Base-by-base conservation (phyloP, 2,113 vertebrate genomes). In the Coptodon rendalli region DNA sequence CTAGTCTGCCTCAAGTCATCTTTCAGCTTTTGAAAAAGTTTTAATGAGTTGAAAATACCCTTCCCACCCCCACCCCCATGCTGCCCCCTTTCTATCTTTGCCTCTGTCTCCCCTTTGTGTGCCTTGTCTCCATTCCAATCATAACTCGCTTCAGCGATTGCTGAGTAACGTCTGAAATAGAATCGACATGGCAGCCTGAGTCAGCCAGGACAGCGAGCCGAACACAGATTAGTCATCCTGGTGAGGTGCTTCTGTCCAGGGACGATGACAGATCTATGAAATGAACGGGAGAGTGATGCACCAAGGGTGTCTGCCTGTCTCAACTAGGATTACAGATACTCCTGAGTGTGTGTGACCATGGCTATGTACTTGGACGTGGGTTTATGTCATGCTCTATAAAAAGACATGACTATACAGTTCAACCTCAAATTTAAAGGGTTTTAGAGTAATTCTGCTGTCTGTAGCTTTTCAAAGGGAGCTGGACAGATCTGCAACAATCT, bases 181-280 rank as follows among this genome's bases (percentile, higher is more conserved):
- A 95, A 94, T 93, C 86, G 85, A 94, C 92, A 92, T 92, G 93
- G 93, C 94, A 93, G 89, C 87, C 90, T 95, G 93, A 95, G 93
- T 96, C 94, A 95, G 92, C 92, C 91, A 94, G 94, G 95, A 95
- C 88, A 92, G 93, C 80, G 84, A 96, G 92, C 91, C 56, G 88
- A 95, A 89, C 86, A 22, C 91, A 93, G 92, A 94, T 96, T 95
- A 96, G 93, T 96, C 96, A 96, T 91, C 93, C 86, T 50, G 91
- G 71, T 34, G 89, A 94, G 92, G 91, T 92, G 92, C 93, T 94
- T 93, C 91, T 90, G 91, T 94, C 91, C 81, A 14, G 91, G 89
- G 87, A 92, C 45, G 79, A 91, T 93, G 95, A 94, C 93, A 86
- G 91, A 95, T 94, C 90, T 76, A 83, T 92, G 89, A 90, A 90